Evolutionary conservation across 1,140 invertebrate species (phyloP).

Genomic region (Chelonus insularis): DNA sequence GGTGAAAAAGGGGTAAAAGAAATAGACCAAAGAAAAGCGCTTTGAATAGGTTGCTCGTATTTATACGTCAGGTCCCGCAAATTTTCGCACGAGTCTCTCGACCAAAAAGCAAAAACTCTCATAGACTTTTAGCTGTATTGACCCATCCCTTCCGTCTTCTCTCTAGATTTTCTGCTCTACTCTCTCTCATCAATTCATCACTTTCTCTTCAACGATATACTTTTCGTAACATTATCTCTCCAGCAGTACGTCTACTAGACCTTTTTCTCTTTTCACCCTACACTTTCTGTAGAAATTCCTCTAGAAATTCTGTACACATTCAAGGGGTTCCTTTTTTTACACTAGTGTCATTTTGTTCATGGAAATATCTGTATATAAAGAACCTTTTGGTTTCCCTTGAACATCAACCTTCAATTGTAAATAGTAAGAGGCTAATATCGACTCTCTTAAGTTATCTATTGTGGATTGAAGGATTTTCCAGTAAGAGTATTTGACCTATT

Average conservation of each 20-base stretch:
- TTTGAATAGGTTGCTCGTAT: slow-evolving; percentile 9
- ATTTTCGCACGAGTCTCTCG: slow-evolving; percentile 35
- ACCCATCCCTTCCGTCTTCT: slow-evolving; percentile 35
- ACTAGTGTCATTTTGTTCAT: too few species aligned
- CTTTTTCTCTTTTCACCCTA: slow-evolving; percentile 3
- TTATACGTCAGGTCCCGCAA: slow-evolving; percentile 23
- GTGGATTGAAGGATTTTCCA: too few species aligned
- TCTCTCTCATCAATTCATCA: slow-evolving; percentile 14
- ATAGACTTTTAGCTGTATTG: slow-evolving; percentile 52
- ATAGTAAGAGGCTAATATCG: too few species aligned
- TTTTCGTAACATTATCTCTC: background rate
- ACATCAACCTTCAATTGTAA: too few species aligned
- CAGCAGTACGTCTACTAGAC: too few species aligned
- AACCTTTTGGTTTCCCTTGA: too few species aligned
- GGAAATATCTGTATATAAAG: too few species aligned
- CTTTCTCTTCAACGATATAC: background rate
- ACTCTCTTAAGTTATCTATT: too few species aligned
- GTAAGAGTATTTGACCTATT: too few species aligned
- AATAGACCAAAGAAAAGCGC: background rate
- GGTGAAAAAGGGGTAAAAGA: background rate
- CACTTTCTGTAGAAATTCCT: background rate
- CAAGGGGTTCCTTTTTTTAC: too few species aligned
- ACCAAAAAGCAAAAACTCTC: slow-evolving; percentile 21
- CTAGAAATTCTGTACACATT: background rate
- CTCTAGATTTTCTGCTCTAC: background rate